Evolutionary conservation across 2,797 vertebrate species (phyloP).

Genomic region (Spinus pinus): DNA sequence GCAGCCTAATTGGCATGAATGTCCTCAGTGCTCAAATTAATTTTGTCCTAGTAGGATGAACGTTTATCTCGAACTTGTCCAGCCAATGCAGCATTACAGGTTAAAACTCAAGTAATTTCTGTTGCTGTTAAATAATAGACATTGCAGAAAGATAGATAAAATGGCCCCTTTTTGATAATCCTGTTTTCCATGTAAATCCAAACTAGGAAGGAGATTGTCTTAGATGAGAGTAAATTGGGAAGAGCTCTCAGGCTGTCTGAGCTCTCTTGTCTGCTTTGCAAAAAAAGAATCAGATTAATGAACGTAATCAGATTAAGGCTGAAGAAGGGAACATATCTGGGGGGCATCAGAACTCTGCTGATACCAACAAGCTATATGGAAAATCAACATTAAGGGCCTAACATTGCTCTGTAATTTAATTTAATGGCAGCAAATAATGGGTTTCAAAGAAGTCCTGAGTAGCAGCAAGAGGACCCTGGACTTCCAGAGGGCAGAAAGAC

Average conservation of each 20-base stretch:
- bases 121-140: background rate
- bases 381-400: background rate
- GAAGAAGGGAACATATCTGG: constrained; percentile 22
- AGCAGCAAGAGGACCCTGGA: background rate
- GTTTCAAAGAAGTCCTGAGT: background rate
- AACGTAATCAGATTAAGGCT: constrained; percentile 20
- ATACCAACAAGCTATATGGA: background rate
- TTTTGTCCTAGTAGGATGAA: background rate
- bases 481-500: background rate
- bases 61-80: background rate
- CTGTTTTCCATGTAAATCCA: constrained; percentile 36
- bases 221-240: background rate
- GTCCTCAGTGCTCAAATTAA: background rate
- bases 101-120: background rate
- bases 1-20: background rate
- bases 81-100: background rate
- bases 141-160: background rate
- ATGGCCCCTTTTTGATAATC: background rate
- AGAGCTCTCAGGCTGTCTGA: constrained; percentile 26
- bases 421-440: background rate
- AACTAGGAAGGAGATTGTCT: background rate
- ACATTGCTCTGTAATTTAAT: background rate
- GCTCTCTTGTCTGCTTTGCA: constrained; percentile 35
- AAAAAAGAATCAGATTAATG: constrained; percentile 56
- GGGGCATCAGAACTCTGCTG: constrained; percentile 22